Percentiles rank a stretch among this genome's conserved stretches.
Conservation (phyloP, 2,888 invertebrate genomes). For the Agrilus biguttatus region DNA sequence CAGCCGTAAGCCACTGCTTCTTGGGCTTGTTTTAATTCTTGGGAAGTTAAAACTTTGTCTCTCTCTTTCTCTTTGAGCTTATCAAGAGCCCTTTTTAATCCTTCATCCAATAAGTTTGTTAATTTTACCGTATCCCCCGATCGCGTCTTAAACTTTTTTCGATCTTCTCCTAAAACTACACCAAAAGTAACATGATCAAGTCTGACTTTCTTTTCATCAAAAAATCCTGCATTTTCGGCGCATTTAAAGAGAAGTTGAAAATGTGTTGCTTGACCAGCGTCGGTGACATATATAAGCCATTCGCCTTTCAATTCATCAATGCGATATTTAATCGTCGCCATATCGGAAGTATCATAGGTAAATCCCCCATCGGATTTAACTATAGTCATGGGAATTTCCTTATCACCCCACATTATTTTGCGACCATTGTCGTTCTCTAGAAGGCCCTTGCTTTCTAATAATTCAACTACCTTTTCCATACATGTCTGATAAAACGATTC, state of each 20-base stretch:
- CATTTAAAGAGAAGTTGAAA: conserved; percentile 66
- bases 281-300: conserved; percentile 87
- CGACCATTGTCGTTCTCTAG: conserved; percentile 72
- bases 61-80: conserved; percentile 80
- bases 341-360: conserved; percentile 97
- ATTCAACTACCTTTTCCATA: conserved; percentile 63
- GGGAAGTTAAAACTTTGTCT: conserved; percentile 63
- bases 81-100: conserved; percentile 62
- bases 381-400: conserved; percentile 75
- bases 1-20: conserved; percentile 95
- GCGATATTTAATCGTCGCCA: conserved; percentile 81
- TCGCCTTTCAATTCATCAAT: conserved; percentile 72
- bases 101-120: conserved; percentile 82
- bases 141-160: conserved; percentile 96
- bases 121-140: conserved; percentile 87
- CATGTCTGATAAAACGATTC: conserved; percentile 94
- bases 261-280: conserved; percentile 76
- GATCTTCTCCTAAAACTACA: conserved; percentile 94
- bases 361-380: conserved; percentile 95
- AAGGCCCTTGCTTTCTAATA: conserved; percentile 44
- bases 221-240: conserved; percentile 61
- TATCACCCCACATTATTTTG: conserved; percentile 67
- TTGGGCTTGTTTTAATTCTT: conserved; percentile 71
- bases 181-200: conserved; percentile 93
- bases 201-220: conserved; percentile 43